phyloP scores from a whole-genome alignment of 2,888 invertebrate genomes.

The Arge pagana region DNA sequence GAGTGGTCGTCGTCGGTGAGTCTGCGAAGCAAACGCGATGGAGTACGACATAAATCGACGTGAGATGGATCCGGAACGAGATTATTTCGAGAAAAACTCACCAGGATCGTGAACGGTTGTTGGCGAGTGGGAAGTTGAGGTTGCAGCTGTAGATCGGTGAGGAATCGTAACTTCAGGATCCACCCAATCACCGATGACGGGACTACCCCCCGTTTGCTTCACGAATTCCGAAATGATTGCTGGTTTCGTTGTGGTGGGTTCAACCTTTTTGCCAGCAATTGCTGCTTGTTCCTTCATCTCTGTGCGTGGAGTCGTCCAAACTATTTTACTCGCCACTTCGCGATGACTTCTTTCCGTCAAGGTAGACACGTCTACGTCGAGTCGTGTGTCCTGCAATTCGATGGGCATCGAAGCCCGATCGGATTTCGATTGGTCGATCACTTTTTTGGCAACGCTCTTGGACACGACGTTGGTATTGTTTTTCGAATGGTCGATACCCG shows the following conservation, averaged over 20 bases:
- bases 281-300: conserved; percentile 15
- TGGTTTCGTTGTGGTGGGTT: conserved; percentile 28
- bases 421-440: conserved; percentile 35
- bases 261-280: conserved; percentile 26
- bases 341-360: conserved; percentile 26
- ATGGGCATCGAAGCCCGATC: conserved; percentile 37
- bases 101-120: conserved; percentile 1
- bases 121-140: too few relatives aligned
- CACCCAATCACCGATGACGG: conserved; percentile 15
- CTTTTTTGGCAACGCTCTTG: conserved; percentile 28
- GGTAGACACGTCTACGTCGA: conserved; percentile 35
- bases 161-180: not conserved
- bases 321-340: conserved; percentile 38
- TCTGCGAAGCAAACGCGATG: not conserved
- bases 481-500: conserved; percentile 2
- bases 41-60: too few relatives aligned
- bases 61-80: too few relatives aligned
- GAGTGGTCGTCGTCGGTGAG: conserved; percentile 8
- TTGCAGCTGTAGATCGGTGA: too few relatives aligned
- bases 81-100: too few relatives aligned
- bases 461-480: not conserved
- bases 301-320: conserved; percentile 44
- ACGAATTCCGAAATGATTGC: too few relatives aligned
- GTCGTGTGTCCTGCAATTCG: conserved; percentile 38
- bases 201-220: too few relatives aligned